Percentiles rank a stretch among this genome's conserved stretches.
These are phyloP conservation scores for Anniella stebbinsi DNA, from an alignment of 2,797 vertebrate genomes.

Conservation along the genomic window DNA sequence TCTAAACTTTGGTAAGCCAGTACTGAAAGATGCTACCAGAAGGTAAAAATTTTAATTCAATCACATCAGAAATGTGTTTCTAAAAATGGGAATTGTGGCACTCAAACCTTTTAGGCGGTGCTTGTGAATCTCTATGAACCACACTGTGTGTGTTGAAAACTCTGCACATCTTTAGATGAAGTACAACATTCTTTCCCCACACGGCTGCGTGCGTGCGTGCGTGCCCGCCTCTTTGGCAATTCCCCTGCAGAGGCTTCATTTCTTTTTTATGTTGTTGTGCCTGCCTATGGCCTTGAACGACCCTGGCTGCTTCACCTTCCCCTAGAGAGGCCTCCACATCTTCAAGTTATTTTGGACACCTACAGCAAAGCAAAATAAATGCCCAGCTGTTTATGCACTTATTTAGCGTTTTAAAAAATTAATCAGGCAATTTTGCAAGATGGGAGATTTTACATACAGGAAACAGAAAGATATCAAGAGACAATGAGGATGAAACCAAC, in stretches of 20 bases:
- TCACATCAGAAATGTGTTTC: slow-evolving; percentile 17
- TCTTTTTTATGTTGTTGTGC: neutral
- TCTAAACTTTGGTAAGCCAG: neutral
- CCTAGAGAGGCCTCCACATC: neutral
- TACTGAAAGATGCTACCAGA: neutral
- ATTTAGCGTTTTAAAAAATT: slow-evolving; percentile 14
- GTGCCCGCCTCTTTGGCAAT: neutral
- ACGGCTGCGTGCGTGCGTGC: neutral
- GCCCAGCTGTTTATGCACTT: neutral
- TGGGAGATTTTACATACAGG: neutral
- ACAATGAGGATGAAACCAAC: neutral
- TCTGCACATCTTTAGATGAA: neutral
- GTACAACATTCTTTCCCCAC: neutral
- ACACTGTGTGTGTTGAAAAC: neutral
- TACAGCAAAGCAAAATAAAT: neutral
- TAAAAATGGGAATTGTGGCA: neutral
- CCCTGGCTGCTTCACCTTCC: neutral
- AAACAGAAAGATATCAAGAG: neutral
- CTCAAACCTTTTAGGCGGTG: neutral
- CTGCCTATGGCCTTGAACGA: neutral
- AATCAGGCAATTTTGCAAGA: neutral
- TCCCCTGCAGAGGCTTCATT: neutral
- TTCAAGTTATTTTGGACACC: neutral
- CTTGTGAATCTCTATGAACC: neutral
- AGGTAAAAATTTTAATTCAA: neutral